Base-by-base conservation (phyloP, 2,797 vertebrate genomes). In the Chaetodon trifasciatus region DNA sequence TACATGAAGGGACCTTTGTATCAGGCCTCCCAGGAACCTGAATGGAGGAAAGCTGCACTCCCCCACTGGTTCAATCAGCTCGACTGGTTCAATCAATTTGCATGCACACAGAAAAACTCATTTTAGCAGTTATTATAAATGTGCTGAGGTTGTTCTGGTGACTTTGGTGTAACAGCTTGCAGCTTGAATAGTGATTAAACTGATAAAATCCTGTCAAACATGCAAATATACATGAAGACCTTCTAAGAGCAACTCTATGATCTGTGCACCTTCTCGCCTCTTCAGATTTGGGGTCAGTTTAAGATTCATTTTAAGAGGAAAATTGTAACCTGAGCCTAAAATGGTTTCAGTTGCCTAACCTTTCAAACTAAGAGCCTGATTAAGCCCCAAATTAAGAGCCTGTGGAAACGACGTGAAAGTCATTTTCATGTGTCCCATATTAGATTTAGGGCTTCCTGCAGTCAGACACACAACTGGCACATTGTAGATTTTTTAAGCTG, bases 1-100 rank as follows among this genome's bases (percentile, higher is more conserved):
- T 16, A 15, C n/a, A 74, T 65, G 65, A 74, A 80, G 79, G 1
- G 37, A 64, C 55, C 55, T 85, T 84, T 82, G 84, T 79, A 28
- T 55, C 8, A 2, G 52, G 66, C 10, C 56, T 56, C 40, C 58
- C 5, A 17, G 63, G 58, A 65, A 8, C 12, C 15, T 55, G n/a
- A 49, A 40, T 5, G 16, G 39, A 71, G 35, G n/a, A 47, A 58
- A 64, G 15, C 28, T 8, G 2, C 76, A 70, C 77, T 81, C 71
- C 55, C 56, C 60, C 15, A 56, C 71, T 72, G 74, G 77, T 81
- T 79, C 11, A 61, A 66, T 72, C 61, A 37, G 76, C 68, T 57
- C 23, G 40, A 65, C 70, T 65, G 71, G 68, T 81, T 64, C 13
- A 28, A 0, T 81, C 65, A 2, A 6, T 40, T 40, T 40, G 3